Base-by-base conservation (phyloP, 2,888 invertebrate genomes). In the Lasioglossum zephyrum region DNA sequence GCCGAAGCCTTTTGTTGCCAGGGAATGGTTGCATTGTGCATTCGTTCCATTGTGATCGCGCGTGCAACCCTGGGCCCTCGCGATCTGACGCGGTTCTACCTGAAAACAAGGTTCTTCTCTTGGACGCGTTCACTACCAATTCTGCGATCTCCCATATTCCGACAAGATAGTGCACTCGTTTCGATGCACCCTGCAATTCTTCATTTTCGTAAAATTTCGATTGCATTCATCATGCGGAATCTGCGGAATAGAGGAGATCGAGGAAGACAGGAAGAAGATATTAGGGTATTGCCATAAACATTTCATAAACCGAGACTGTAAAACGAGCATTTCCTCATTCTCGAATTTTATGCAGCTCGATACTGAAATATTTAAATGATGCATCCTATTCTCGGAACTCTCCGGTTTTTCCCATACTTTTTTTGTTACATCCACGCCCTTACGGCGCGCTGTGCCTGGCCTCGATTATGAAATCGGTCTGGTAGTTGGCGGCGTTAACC, bases 81-180 rank as follows among this genome's bases (percentile, higher is more conserved):
- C 79, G 85, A 81, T 69, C 22, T 69, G 82, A 85, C 87, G 78
- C 86, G 49, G 81, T 82, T 85, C 89, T 90, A 92, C 91, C 88
- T 88, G 87, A 88, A 88, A 90, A 81, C 83, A 36, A 22, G 36
- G 57, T 60, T 57, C 63, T 5, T 31, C 44, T 36, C 31, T 36
- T 8, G 36, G 66, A 60, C 60, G 26, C 63, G 63, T 6, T 31
- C 16, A 13, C 63, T 31, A 16, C 6, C 31, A 16, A n/a, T 57
- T n/a, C 31, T 31, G 16, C 13, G 63, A 63, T 63, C 31, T 31
- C 31, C 31, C 31, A 31, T 63, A 16, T 63, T 63, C 16, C 63
- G 31, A 13, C 5, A 31, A 16, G 63, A 63, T 63, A 63, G 31
- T 16, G 63, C 31, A 16, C 1, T 31, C 63, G 16, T 31, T 63